These are phyloP conservation scores for Tragopan temminckii DNA, from an alignment of 2,797 vertebrate genomes.

Conservation along the genomic window DNA sequence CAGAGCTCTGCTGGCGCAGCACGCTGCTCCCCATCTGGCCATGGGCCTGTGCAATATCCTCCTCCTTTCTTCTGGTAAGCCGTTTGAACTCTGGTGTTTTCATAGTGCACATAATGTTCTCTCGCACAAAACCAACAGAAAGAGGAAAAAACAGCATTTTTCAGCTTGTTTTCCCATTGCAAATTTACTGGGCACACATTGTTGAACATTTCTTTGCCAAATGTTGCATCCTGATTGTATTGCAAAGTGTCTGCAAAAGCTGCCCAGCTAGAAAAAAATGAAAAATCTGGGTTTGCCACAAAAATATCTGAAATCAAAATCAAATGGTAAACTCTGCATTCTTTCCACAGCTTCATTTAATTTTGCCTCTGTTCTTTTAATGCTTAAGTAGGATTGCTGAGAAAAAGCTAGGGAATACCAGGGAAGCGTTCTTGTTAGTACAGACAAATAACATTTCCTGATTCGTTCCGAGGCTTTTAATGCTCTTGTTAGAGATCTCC, in stretches of 20 bases:
- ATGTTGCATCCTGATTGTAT: background rate
- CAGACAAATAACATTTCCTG: background rate
- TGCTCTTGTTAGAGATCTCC: background rate
- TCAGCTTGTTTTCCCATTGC: background rate
- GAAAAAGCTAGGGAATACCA: conserved; percentile 18
- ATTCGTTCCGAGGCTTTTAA: background rate
- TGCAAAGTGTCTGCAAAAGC: background rate
- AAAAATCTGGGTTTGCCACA: background rate
- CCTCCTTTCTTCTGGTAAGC: background rate
- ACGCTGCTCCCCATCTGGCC: rapidly evolving
- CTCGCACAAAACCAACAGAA: background rate
- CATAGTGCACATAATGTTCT: rapidly evolving
- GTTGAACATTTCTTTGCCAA: background rate
- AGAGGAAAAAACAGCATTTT: background rate
- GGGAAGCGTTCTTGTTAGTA: conserved; percentile 29
- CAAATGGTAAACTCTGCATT: background rate
- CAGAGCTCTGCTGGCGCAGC: background rate
- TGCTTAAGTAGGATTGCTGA: background rate
- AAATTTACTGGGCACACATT: background rate
- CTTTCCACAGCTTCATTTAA: background rate
- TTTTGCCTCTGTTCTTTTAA: background rate
- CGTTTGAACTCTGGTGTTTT: background rate
- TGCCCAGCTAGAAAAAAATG: background rate
- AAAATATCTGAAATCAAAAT: background rate
- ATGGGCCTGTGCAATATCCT: rapidly evolving